A percentile compares a stretch with the other conserved stretches of the same genome.
Evolutionary conservation across 1,140 invertebrate genomes (phyloP).

Genomic region (Drosophila pallidifrons): DNA sequence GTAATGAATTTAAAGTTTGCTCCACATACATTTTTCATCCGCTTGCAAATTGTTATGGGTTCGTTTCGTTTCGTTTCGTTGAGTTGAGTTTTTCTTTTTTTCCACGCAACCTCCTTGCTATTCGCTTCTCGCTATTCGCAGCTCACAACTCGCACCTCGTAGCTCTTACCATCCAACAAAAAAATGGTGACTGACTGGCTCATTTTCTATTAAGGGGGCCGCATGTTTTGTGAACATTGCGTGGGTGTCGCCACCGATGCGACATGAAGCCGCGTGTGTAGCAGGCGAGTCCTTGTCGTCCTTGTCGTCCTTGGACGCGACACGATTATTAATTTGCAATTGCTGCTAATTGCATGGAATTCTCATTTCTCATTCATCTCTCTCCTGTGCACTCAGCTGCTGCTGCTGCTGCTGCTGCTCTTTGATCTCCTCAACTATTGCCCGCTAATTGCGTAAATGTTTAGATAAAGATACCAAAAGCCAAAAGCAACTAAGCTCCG

Average conservation of each 20-base stretch:
- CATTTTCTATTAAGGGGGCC: constrained; percentile 71
- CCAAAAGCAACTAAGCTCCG: constrained; percentile 49
- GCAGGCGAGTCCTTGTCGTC: constrained; percentile 49
- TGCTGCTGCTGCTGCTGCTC: background rate
- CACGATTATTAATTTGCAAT: constrained; percentile 82
- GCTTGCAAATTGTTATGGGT: constrained; percentile 78
- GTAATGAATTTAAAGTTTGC: constrained; percentile 83
- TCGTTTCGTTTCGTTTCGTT: constrained; percentile 24
- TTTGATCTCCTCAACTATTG: constrained; percentile 28
- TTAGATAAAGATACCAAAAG: constrained; percentile 43
- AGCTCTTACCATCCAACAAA: background rate
- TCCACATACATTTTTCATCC: constrained; percentile 78
- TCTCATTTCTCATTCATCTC: constrained; percentile 14
- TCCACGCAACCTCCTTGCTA: constrained; percentile 25
- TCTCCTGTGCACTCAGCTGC: background rate
- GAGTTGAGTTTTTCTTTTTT: background rate
- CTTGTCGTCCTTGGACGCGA: constrained; percentile 70
- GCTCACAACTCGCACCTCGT: too few relatives aligned
- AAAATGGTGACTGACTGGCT: constrained; percentile 6
- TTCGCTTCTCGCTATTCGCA: too few relatives aligned
- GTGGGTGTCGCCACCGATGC: constrained; percentile 27
- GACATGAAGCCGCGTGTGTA: background rate
- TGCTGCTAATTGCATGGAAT: constrained; percentile 74
- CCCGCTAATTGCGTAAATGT: constrained; percentile 46
- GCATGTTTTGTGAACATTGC: constrained; percentile 46